phyloP scores from a whole-genome alignment of 2,113 vertebrate genomes.

The Pomatorhinus ruficollis region DNA sequence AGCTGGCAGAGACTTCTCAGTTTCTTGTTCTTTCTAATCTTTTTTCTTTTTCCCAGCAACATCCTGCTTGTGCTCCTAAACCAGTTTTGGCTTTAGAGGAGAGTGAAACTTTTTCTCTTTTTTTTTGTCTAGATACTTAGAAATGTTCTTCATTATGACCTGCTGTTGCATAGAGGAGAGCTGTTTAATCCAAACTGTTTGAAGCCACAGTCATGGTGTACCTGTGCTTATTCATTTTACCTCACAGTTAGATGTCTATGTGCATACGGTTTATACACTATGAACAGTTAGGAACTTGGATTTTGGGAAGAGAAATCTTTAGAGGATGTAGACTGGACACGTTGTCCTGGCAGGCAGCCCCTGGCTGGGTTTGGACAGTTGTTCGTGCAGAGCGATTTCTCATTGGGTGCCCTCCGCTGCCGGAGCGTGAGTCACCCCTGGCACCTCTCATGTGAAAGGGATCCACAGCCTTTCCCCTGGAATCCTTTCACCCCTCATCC shows the following conservation, averaged over 20 bases:
- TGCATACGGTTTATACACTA: fast-evolving
- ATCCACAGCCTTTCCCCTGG: background rate
- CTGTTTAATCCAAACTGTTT: background rate
- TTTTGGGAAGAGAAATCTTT: background rate
- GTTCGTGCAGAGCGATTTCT: slow-evolving; percentile 24
- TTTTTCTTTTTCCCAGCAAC: background rate
- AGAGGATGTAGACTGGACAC: fast-evolving
- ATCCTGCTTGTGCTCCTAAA: background rate
- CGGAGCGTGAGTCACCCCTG: background rate
- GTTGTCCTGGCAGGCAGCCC: background rate
- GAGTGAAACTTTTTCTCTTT: background rate
- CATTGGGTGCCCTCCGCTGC: background rate
- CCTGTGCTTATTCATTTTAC: background rate
- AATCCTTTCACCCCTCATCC: background rate
- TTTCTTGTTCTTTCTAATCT: background rate
- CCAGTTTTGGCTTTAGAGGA: background rate
- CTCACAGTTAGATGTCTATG: background rate
- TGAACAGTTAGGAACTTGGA: background rate
- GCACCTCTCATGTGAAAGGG: background rate
- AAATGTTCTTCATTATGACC: background rate
- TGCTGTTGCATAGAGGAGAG: background rate
- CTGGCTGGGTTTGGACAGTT: background rate
- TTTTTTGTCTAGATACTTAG: background rate
- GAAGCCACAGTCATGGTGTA: background rate
- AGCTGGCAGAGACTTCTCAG: background rate